A percentile compares a stretch with the other conserved stretches of the same genome.
These are phyloP conservation scores for Apeltes quadracus DNA, from an alignment of 2,113 vertebrate genomes.

Conservation along the genomic window DNA sequence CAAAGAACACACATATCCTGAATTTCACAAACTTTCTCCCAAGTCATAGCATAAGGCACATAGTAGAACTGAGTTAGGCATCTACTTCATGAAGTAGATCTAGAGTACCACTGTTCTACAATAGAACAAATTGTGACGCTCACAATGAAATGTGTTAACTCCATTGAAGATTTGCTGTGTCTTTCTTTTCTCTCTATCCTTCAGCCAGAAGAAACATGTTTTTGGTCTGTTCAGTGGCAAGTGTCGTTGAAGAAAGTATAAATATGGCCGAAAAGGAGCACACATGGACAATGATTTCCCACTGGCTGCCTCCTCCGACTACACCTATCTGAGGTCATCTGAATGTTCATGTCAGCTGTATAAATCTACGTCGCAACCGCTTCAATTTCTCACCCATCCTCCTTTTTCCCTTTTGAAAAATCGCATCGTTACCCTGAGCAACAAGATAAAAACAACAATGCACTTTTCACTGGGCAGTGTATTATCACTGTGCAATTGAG, in stretches of 20 bases:
- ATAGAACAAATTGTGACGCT: constrained; percentile 95
- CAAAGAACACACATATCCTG: constrained; percentile 99
- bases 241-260: constrained; percentile 90
- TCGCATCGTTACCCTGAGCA: constrained; percentile 96
- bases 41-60: constrained; percentile 99
- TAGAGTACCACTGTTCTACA: constrained; percentile 96
- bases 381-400: constrained; percentile 39
- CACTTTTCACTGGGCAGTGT: constrained; percentile 95
- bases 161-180: constrained; percentile 82
- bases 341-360: constrained; percentile 64
- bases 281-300: constrained; percentile 67
- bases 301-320: constrained; percentile 71
- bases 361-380: constrained; percentile 53
- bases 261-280: constrained; percentile 84
- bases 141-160: constrained; percentile 85
- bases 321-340: constrained; percentile 73
- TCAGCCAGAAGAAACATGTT: constrained; percentile 89
- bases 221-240: constrained; percentile 99
- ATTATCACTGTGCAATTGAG: constrained; percentile 90
- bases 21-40: constrained; percentile 99
- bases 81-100: constrained; percentile 96
- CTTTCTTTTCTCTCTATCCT: constrained; percentile 81
- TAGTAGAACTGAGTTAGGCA: constrained; percentile 99
- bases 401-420: constrained; percentile 70
- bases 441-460: constrained; percentile 96